Conservation (phyloP, 2,797 vertebrate genomes). For the Telmatherina bonti region DNA sequence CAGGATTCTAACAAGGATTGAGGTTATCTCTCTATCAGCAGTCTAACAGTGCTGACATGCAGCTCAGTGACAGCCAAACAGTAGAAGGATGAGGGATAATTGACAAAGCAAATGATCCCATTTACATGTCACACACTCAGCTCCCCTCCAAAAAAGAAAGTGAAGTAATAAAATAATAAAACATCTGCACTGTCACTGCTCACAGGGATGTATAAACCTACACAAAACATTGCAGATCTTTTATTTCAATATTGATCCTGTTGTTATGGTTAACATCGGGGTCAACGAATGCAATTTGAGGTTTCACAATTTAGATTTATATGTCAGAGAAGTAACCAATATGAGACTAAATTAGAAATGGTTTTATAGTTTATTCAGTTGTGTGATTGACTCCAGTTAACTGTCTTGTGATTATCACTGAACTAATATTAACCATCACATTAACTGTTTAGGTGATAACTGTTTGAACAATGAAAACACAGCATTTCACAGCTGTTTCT, state of each 20-base stretch:
- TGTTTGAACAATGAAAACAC: slow-evolving; percentile 14
- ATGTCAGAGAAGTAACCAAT: slow-evolving; percentile 57
- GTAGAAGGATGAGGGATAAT: slow-evolving; percentile 58
- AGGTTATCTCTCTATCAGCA: slow-evolving; percentile 72
- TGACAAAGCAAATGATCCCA: slow-evolving; percentile 74
- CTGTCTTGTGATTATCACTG: slow-evolving; percentile 43
- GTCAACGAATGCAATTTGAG: slow-evolving; percentile 62
- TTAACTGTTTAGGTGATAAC: slow-evolving; percentile 35
- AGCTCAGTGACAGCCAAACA: slow-evolving; percentile 50
- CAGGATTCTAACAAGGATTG: slow-evolving; percentile 73
- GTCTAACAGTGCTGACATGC: slow-evolving; percentile 57
- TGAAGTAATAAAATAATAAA: slow-evolving; percentile 72
- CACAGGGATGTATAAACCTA: slow-evolving; percentile 39
- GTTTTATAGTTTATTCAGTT: slow-evolving; percentile 12
- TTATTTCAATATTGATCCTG: slow-evolving; percentile 60
- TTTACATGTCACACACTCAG: slow-evolving; percentile 69
- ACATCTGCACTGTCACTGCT: slow-evolving; percentile 44
- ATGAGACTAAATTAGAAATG: slow-evolving; percentile 45
- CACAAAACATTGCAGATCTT: slow-evolving; percentile 53
- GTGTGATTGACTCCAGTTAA: slow-evolving; percentile 44
- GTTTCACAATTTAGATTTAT: slow-evolving; percentile 51
- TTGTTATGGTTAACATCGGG: slow-evolving; percentile 39
- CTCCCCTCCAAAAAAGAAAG: slow-evolving; percentile 49
- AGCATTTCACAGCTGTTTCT: slow-evolving; percentile 20
- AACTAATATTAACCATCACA: slow-evolving; percentile 43